Conservation (phyloP, 92 coral and sea anemone genomes). For the Actinernus sp. region DNA sequence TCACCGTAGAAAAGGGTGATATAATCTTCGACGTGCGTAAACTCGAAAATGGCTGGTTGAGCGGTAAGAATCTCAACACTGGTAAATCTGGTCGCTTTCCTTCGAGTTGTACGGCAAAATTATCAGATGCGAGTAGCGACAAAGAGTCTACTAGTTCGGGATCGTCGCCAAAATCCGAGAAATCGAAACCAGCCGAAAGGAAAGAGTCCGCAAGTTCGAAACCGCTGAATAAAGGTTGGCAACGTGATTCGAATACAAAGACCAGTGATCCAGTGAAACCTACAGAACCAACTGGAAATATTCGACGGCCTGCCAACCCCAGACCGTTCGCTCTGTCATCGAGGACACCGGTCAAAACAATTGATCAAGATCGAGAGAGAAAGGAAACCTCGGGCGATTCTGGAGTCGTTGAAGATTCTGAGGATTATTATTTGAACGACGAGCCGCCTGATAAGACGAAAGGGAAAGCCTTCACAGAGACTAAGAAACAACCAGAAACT, state of each 20-base stretch:
- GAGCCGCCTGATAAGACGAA: conserved; percentile 38
- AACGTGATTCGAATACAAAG: conserved; percentile 1
- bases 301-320: conserved; percentile 23
- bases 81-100: conserved; percentile 91
- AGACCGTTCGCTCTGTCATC: conserved; percentile 44
- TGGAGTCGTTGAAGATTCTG: conserved; percentile 63
- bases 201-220: conserved; percentile 22
- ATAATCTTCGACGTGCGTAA: conserved; percentile 89
- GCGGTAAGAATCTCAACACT: conserved; percentile 83
- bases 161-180: conserved; percentile 11
- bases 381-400: conserved; percentile 79
- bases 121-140: conserved; percentile 64
- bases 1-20: conserved; percentile 86
- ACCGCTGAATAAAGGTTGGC: conserved; percentile 30
- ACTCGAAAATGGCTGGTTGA: conserved; percentile 85
- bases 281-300: conserved; percentile 21
- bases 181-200: conserved; percentile 14
- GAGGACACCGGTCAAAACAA: conserved; percentile 12
- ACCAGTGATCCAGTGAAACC: conserved; percentile 24
- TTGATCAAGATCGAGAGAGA: conserved; percentile 26
- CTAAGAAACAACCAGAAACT: conserved; percentile 12
- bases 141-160: conserved; percentile 15
- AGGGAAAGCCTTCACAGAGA: conserved; percentile 10
- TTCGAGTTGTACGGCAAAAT: conserved; percentile 80
- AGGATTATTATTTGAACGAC: conserved; percentile 70